Evolutionary conservation across 2,888 invertebrate species (phyloP).

Genomic region (Phalera bucephala): DNA sequence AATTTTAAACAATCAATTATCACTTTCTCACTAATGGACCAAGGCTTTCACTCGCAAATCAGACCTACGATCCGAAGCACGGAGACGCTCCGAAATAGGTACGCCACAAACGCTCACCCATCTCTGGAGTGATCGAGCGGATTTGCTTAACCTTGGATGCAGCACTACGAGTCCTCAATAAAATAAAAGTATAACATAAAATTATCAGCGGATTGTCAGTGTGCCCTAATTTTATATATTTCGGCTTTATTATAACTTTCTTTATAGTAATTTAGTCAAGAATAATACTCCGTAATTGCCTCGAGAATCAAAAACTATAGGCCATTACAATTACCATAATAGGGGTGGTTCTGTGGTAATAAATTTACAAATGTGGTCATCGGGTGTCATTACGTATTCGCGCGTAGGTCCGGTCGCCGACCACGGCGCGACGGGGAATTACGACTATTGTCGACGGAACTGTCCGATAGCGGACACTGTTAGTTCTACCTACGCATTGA

Average conservation of each 20-base stretch:
- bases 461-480: not conserved
- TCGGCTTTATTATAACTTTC: too few species aligned
- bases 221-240: too few species aligned
- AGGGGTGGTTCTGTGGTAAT: constrained; percentile 57
- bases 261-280: too few species aligned
- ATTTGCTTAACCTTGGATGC: not conserved
- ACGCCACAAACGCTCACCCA: too few species aligned
- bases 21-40: too few species aligned
- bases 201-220: too few species aligned
- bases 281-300: constrained; percentile 17
- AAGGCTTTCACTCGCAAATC: too few species aligned
- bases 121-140: not conserved
- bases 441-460: constrained; percentile 44
- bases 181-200: too few species aligned
- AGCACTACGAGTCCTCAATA: not conserved
- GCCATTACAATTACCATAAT: constrained; percentile 60
- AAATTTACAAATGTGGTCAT: too few species aligned
- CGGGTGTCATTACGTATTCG: constrained; percentile 69
- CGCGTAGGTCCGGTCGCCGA: constrained; percentile 51
- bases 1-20: too few species aligned
- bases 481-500: constrained; percentile 3
- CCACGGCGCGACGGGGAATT: constrained; percentile 44
- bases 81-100: too few species aligned
- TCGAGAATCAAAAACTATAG: constrained; percentile 33
- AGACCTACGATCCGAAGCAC: too few species aligned